Base-by-base conservation (phyloP, 1,140 invertebrate genomes). In the Trachelipus rathkii region DNA sequence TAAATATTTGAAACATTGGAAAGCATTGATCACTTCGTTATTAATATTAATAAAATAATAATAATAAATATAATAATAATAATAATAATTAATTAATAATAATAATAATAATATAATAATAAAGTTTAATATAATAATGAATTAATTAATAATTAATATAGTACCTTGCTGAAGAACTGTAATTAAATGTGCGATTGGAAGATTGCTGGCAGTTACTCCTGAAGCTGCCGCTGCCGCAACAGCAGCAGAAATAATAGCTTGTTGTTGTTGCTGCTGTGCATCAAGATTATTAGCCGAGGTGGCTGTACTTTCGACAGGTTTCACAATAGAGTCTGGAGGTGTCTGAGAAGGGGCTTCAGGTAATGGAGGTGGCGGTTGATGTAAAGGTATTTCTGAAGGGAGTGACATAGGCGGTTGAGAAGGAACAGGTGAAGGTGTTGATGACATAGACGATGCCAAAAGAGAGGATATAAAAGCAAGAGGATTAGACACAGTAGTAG, bases 141-240 rank as follows among this genome's bases (percentile, higher is more conserved):
- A n/a, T n/a, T n/a, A n/a, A n/a, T n/a, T 33, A 33, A 33, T 33
- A 33, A 33, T 33, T n/a, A 33, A 33, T 33, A 33, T 3, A 33
- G 33, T n/a, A 81, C 79, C 79, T n/a, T 81, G 79, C 44, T 81
- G 79, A 10, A 81, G 45, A 0, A 81, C 74, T 7, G 79, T 78
- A 19, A 81, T 74, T 33, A 81, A 72, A 15, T 77, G 74, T 7
- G 79, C 79, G 7, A 81, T 76, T 21, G 77, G 77, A 11, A 75
- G 44, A n/a, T 46, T 60, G 0, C 72, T 75, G 9, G 74, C 33
- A 10, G 74, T 67, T n/a, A 70, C 69, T 13, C 70, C 33, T 8
- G 67, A 45, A 0, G 50, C 44, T 23, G 70, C 21, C 9, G 71
- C 73, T 5, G 73, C 73, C 11, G 66, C 73, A 68, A 53, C 73